phyloP scores from a whole-genome alignment of 2,888 invertebrate genomes.

The Bellardia pandia region DNA sequence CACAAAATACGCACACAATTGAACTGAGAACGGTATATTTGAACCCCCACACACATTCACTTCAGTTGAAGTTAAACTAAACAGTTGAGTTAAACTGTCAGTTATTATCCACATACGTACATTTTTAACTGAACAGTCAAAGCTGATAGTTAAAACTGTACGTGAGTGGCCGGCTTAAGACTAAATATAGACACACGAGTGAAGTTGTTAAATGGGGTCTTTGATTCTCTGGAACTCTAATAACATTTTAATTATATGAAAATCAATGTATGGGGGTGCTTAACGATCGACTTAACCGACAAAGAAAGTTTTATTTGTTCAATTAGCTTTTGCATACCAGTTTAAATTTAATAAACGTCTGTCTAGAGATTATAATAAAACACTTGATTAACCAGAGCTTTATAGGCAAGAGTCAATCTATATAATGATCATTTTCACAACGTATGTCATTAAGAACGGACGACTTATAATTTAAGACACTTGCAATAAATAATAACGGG shows the following conservation, averaged over 20 bases:
- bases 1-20: too few relatives aligned
- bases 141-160: too few relatives aligned
- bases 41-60: too few relatives aligned
- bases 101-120: too few relatives aligned
- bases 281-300: neutral
- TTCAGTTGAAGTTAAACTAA: too few relatives aligned
- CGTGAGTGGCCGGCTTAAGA: too few relatives aligned
- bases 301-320: slow-evolving; percentile 3
- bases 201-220: too few relatives aligned
- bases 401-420: slow-evolving; percentile 43
- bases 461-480: slow-evolving; percentile 19
- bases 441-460: slow-evolving; percentile 50
- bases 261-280: neutral
- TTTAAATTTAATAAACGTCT: neutral
- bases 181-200: too few relatives aligned
- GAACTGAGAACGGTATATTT: too few relatives aligned
- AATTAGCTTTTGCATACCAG: neutral
- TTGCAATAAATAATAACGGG: slow-evolving; percentile 7
- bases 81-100: too few relatives aligned
- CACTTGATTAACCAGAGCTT: slow-evolving; percentile 51
- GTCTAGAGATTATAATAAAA: slow-evolving; percentile 47
- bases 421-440: slow-evolving; percentile 58
- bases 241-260: neutral
- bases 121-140: too few relatives aligned
- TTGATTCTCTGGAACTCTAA: too few relatives aligned